These are phyloP conservation scores for Drosophila baimaii DNA, from an alignment of 1,140 invertebrate species.

Conservation along the genomic window DNA sequence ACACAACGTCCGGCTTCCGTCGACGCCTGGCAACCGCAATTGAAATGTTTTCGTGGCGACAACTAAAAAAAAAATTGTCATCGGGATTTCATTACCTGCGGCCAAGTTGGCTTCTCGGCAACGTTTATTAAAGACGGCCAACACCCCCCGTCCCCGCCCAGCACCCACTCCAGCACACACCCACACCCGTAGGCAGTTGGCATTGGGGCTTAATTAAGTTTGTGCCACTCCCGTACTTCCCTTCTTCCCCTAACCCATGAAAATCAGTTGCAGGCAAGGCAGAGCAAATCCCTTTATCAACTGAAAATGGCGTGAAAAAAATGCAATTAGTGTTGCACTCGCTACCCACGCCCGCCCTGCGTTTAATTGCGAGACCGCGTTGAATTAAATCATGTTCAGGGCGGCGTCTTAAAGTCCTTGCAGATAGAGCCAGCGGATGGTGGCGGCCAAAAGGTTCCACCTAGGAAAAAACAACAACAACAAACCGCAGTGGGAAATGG, in stretches of 20 bases:
- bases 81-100: constrained; percentile 81
- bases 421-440: constrained; percentile 20
- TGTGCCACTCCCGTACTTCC: constrained; percentile 28
- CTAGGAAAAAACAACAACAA: constrained; percentile 41
- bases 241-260: not conserved
- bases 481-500: constrained; percentile 36
- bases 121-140: constrained; percentile 75
- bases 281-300: constrained; percentile 67
- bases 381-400: constrained; percentile 76
- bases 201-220: constrained; percentile 77
- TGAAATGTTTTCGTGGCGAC: constrained; percentile 81
- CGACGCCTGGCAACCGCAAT: constrained; percentile 72
- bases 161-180: not conserved
- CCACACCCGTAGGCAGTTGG: constrained; percentile 63
- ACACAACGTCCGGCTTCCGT: constrained; percentile 57
- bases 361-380: constrained; percentile 75
- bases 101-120: constrained; percentile 65
- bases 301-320: constrained; percentile 75
- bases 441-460: constrained; percentile 38
- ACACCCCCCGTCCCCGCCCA: not conserved
- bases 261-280: constrained; percentile 54
- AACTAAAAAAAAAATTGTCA: constrained; percentile 83
- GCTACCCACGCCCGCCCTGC: constrained; percentile 49
- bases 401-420: constrained; percentile 27
- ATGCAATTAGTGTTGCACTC: constrained; percentile 75